A percentile compares a stretch with the other conserved stretches of the same genome.
Evolutionary conservation across 2,113 vertebrate species (phyloP).

Genomic region (Isurus oxyrinchus): DNA sequence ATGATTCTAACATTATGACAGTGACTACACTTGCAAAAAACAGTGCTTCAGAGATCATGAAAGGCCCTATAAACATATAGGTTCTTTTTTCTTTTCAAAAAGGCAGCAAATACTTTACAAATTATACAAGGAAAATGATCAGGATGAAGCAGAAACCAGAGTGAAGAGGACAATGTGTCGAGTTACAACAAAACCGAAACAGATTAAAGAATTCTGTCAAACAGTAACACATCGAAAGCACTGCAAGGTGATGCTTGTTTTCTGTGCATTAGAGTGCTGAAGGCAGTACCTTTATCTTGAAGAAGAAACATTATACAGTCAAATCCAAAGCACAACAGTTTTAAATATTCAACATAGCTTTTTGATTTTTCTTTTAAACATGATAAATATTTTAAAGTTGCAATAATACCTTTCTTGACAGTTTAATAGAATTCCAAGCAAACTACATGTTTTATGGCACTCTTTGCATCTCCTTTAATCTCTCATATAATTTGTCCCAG

Average conservation of each 20-base stretch:
- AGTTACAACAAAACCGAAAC: background rate
- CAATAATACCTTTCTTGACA: background rate
- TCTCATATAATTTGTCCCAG: background rate
- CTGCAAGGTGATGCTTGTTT: background rate
- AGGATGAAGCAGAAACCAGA: background rate
- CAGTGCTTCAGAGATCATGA: background rate
- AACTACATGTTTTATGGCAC: background rate
- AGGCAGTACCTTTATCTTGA: background rate
- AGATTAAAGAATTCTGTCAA: background rate
- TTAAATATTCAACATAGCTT: conserved; percentile 26
- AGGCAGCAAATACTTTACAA: no score
- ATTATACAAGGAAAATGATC: background rate
- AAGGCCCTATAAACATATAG: background rate
- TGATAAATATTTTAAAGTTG: conserved; percentile 31
- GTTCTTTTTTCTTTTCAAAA: background rate
- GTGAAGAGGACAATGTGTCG: background rate
- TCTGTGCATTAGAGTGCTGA: background rate
- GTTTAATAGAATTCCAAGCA: conserved; percentile 20
- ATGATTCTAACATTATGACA: background rate
- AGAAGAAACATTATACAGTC: background rate
- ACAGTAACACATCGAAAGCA: background rate
- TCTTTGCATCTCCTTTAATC: background rate
- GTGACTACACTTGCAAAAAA: background rate
- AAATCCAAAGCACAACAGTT: background rate
- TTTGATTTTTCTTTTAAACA: conserved; percentile 28